These are phyloP conservation scores for Hippopotamus amphibius DNA, from an alignment of 2,113 vertebrate genomes.

Conservation along the genomic window DNA sequence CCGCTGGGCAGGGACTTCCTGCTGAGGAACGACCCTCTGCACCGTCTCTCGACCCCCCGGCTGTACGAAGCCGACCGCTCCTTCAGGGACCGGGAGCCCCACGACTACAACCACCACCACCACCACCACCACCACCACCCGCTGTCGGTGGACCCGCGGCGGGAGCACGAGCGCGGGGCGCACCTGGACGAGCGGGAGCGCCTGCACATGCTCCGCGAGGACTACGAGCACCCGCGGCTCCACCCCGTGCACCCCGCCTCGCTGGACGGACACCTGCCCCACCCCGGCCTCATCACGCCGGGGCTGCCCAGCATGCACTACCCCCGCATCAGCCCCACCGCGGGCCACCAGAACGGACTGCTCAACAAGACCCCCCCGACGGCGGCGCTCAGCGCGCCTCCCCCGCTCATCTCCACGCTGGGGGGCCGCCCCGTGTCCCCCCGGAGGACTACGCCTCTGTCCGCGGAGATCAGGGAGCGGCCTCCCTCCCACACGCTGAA, in stretches of 20 bases:
- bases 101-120: constrained; percentile 94
- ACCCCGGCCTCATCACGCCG: constrained; percentile 92
- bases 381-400: constrained; percentile 96
- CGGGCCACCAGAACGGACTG: constrained; percentile 94
- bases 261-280: constrained; percentile 94
- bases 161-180: constrained; percentile 92
- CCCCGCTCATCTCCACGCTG: constrained; percentile 96
- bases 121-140: constrained; percentile 90
- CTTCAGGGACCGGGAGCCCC: constrained; percentile 96
- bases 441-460: constrained; percentile 96
- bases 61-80: constrained; percentile 95
- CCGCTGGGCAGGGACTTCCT: constrained; percentile 92
- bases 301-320: constrained; percentile 98
- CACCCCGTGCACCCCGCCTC: constrained; percentile 93
- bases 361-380: constrained; percentile 97
- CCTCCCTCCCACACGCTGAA: constrained; percentile 95
- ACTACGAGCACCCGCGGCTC: constrained; percentile 94
- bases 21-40: constrained; percentile 94
- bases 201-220: constrained; percentile 95
- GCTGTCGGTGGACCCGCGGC: constrained; percentile 92
- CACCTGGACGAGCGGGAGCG: constrained; percentile 95
- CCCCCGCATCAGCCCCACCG: constrained; percentile 93
- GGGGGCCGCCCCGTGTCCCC: constrained; percentile 94
- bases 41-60: constrained; percentile 91
- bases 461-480: constrained; percentile 95